Percentiles rank a stretch among this genome's conserved stretches.
phyloP scores from a whole-genome alignment of 2,113 vertebrate species.

The cattle (Bos taurus) region ARS-UCD2.0 NC_037339.1:22077501-22078000 shows the following conservation, averaged over 20 bases:
- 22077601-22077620: not conserved
- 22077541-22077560: not conserved
- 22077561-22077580: not conserved
- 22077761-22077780: not conserved
- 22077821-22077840: not conserved
- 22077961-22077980: not conserved
- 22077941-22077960: not conserved
- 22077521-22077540: not conserved
- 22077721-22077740: not conserved
- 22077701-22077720: not conserved
- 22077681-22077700: not conserved
- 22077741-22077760: not conserved
- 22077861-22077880: not conserved
- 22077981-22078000: not conserved
- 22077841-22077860: not conserved
- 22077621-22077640: not conserved
- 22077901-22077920: not conserved
- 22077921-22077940: not conserved
- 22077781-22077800: not conserved
- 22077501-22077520: not conserved
- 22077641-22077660: not conserved
- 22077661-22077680: not conserved
- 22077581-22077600: not conserved
- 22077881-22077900: not conserved
- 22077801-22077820: not conserved